These are phyloP conservation scores for Ernsta delagoae DNA, from an alignment of 2,888 invertebrate genomes.

Conservation along the genomic window DNA sequence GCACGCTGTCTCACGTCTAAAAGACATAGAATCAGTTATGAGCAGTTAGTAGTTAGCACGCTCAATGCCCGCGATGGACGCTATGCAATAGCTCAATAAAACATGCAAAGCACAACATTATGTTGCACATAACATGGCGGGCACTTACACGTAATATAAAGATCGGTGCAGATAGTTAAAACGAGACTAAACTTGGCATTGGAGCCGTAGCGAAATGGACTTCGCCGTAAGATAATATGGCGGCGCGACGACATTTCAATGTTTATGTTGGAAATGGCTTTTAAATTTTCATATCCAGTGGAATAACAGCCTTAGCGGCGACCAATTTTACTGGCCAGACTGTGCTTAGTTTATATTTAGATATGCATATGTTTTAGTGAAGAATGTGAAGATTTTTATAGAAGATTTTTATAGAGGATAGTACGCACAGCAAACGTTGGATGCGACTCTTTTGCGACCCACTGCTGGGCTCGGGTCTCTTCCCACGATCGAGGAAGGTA, in stretches of 20 bases:
- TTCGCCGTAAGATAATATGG: slow-evolving; percentile 33
- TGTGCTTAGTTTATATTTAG: background rate
- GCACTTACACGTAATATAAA: background rate
- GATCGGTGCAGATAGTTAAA: slow-evolving; percentile 11
- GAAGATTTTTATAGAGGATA: slow-evolving; percentile 46
- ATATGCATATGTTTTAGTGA: background rate
- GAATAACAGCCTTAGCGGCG: background rate
- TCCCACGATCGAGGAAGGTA: too few species aligned
- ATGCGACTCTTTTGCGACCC: background rate
- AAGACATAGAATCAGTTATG: too few species aligned
- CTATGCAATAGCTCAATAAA: too few species aligned
- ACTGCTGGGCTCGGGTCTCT: too few species aligned
- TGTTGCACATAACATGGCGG: too few species aligned
- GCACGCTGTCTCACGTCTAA: too few species aligned
- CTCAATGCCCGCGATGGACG: too few species aligned
- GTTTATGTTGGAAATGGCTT: slow-evolving; percentile 20
- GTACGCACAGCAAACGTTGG: background rate
- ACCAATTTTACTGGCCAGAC: background rate
- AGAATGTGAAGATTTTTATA: background rate
- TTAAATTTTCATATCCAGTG: slow-evolving; percentile 20
- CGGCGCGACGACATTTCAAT: slow-evolving; percentile 14
- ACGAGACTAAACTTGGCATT: slow-evolving; percentile 29
- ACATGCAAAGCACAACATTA: background rate
- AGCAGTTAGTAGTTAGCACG: too few species aligned
- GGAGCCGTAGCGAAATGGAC: slow-evolving; percentile 26